These are phyloP conservation scores for Tinea pellionella DNA, from an alignment of 2,888 invertebrate genomes.

Conservation along the genomic window DNA sequence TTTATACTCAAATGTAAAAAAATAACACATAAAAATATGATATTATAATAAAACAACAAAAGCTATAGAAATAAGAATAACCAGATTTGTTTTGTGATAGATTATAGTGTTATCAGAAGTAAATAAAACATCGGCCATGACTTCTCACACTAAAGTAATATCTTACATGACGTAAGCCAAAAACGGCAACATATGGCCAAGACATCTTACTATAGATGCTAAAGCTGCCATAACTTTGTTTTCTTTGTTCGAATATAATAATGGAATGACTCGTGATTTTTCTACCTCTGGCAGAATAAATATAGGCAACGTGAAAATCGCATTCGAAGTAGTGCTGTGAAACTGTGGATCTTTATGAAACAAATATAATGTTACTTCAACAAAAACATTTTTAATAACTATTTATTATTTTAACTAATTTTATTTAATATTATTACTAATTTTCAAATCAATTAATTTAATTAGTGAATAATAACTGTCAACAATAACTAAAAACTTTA, in stretches of 20 bases:
- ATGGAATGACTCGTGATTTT: slow-evolving; percentile 55
- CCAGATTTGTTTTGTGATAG: not conserved
- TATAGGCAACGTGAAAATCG: slow-evolving; percentile 36
- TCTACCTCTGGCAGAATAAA: slow-evolving; percentile 20
- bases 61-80: not conserved
- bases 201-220: slow-evolving; percentile 12
- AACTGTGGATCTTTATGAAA: too few species aligned
- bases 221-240: slow-evolving; percentile 22
- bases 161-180: slow-evolving; percentile 51
- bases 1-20: too few species aligned
- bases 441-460: too few species aligned
- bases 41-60: not conserved
- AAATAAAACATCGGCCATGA: slow-evolving; percentile 8
- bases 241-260: slow-evolving; percentile 56
- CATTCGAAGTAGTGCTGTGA: slow-evolving; percentile 25
- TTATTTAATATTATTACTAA: too few species aligned
- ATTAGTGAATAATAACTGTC: too few species aligned
- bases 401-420: too few species aligned
- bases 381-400: too few species aligned
- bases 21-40: not conserved
- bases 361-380: not conserved
- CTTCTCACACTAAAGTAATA: slow-evolving; percentile 28
- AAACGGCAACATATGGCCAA: slow-evolving; percentile 41
- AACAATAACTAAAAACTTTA: too few species aligned
- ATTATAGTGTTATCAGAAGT: slow-evolving; percentile 1